Percentiles rank a stretch among this genome's conserved stretches.
Conservation (phyloP, 2,797 vertebrate species). For the Helicolenus hilgendorfi region DNA sequence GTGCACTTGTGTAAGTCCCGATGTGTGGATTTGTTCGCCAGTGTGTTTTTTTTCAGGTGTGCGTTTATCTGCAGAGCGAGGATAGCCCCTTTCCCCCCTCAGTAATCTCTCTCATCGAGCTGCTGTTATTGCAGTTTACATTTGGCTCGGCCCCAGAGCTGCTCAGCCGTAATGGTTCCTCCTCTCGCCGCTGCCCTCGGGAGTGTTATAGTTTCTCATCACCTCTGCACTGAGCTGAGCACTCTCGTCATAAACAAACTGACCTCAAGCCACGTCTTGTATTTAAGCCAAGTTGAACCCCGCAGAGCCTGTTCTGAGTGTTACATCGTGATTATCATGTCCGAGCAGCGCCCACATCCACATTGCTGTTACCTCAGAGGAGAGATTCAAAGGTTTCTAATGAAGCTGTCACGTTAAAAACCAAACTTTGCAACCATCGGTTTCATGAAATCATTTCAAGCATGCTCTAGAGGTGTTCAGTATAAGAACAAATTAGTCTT, state of each 20-base stretch:
- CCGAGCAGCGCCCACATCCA: not conserved
- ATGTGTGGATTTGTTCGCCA: slow-evolving; percentile 28
- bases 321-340: not conserved
- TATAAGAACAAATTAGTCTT: not conserved
- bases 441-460: not conserved
- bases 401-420: not conserved
- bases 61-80: slow-evolving; percentile 54
- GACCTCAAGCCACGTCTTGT: slow-evolving; percentile 23
- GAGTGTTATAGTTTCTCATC: slow-evolving; percentile 60
- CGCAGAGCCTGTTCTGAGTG: not conserved
- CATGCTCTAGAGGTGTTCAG: not conserved
- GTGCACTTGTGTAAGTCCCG: not conserved
- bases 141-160: slow-evolving; percentile 67
- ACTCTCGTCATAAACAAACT: slow-evolving; percentile 40
- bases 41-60: not conserved
- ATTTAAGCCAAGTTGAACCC: slow-evolving; percentile 44
- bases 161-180: slow-evolving; percentile 58
- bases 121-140: slow-evolving; percentile 80
- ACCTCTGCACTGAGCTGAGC: slow-evolving; percentile 46
- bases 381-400: slow-evolving; percentile 4
- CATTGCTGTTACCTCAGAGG: not conserved
- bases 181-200: slow-evolving; percentile 21
- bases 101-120: slow-evolving; percentile 74
- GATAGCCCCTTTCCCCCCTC: slow-evolving; percentile 61
- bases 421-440: not conserved